Percentiles rank a stretch among this genome's conserved stretches.
phyloP scores from a whole-genome alignment of 2,888 invertebrate genomes.

The Lycophotia porphyrea region DNA sequence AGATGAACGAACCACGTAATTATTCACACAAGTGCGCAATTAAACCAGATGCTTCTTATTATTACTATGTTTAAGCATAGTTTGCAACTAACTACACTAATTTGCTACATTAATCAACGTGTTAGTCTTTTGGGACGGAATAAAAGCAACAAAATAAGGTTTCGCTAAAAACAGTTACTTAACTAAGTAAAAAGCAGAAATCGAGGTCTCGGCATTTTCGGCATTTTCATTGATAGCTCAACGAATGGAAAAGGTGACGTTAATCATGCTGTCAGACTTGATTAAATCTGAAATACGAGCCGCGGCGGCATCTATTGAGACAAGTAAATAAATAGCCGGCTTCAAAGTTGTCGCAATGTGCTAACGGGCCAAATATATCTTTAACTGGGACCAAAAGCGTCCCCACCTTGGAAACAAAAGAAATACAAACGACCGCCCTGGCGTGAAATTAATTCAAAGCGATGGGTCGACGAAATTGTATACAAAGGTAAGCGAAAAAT shows the following conservation, averaged over 20 bases:
- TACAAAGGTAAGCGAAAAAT: slow-evolving; percentile 86
- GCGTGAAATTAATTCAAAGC: slow-evolving; percentile 87
- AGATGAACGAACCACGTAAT: slow-evolving; percentile 76
- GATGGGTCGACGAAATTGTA: slow-evolving; percentile 85
- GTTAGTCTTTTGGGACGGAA: slow-evolving; percentile 45
- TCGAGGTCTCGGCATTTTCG: slow-evolving; percentile 72
- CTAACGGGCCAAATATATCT: slow-evolving; percentile 86
- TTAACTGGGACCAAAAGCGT: slow-evolving; percentile 80
- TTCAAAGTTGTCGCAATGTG: slow-evolving; percentile 86
- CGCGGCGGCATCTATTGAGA: slow-evolving; percentile 83
- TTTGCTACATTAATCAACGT: slow-evolving; percentile 54
- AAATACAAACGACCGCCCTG: slow-evolving; percentile 85
- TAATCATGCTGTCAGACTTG: slow-evolving; percentile 86
- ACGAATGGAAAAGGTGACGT: slow-evolving; percentile 82
- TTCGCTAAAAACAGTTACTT: slow-evolving; percentile 70
- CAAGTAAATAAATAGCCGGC: slow-evolving; percentile 86
- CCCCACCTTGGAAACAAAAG: slow-evolving; percentile 84
- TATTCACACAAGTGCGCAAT: slow-evolving; percentile 70
- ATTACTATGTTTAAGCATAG: slow-evolving; percentile 60
- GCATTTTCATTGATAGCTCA: slow-evolving; percentile 78
- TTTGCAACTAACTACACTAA: slow-evolving; percentile 50
- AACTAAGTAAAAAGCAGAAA: slow-evolving; percentile 69
- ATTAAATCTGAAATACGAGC: slow-evolving; percentile 88
- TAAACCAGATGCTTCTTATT: slow-evolving; percentile 60
- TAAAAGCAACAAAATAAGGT: slow-evolving; percentile 56